Evolutionary conservation across 2,888 invertebrate species (phyloP), one percentile per base, ranked within the genome.

Genomic region (Drosophila subquinaria): DNA sequence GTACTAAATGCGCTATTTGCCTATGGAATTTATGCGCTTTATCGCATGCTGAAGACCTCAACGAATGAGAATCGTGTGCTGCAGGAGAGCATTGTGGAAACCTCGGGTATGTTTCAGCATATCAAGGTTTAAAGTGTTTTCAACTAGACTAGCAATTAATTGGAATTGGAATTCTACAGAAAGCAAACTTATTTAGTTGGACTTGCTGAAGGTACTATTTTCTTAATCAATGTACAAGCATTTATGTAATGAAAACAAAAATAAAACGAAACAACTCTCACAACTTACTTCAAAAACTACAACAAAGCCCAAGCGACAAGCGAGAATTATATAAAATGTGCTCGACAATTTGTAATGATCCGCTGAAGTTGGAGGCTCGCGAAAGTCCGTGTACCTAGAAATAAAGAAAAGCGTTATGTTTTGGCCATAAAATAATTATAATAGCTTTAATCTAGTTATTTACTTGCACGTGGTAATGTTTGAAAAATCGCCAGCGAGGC

Each of bases 281-380:
- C 9, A 42, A 82, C 90, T 93, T 92, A 97, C 98, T 95, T 98
- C 98, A 93, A 98, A 99, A 2, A 98, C 95, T 1, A 98, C 96
- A 65, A 99, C 96, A 92, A 99, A 99, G 0, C 96, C 97, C 76
- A 99, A 93, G 84, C 98, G 94, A 11, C 97, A 97, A 8, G 98
- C 98, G 87, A 99, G 94, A 66, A 98, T 95, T 88, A 97, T 96
- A 97, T 98, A 99, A 93, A 96, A 98, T 92, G 96, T 95, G 70
- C 95, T 94, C 8, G 96, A 96, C 85, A 95, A 94, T 79, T 94
- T 93, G 91, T 98, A 97, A 50, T 93, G 92, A n/a, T 93, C 90
- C 1, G 90, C 83, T n/a, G 94, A 92, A 81, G 93, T 89, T 5
- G 94, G 96, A 23, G 96, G 95, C 88, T 96, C 95, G 91, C 98